These are phyloP conservation scores for Andrena camellia DNA, from an alignment of 2,888 invertebrate species.

Conservation along the genomic window DNA sequence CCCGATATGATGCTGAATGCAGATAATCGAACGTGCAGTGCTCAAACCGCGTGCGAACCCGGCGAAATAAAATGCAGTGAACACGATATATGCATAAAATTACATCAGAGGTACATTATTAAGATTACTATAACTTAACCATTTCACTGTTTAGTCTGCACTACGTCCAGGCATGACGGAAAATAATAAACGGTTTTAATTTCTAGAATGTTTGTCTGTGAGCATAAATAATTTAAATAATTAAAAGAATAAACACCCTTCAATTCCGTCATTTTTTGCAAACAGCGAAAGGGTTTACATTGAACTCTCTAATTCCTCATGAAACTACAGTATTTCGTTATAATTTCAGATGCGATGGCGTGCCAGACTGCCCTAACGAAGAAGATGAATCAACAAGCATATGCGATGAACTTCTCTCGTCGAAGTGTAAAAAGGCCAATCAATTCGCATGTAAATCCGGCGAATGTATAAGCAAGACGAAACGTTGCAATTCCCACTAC, in stretches of 20 bases:
- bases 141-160: neutral
- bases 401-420: conserved; percentile 80
- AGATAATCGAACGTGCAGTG: conserved; percentile 87
- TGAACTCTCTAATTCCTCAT: neutral
- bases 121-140: neutral
- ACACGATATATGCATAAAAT: conserved; percentile 85
- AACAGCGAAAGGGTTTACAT: neutral
- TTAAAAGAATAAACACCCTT: neutral
- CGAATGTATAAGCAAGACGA: conserved; percentile 85
- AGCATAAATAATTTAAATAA: neutral
- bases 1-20: conserved; percentile 87
- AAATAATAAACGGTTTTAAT: neutral
- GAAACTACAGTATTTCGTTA: neutral
- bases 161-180: neutral
- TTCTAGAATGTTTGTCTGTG: neutral
- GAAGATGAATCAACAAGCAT: conserved; percentile 87
- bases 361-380: conserved; percentile 86
- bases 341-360: conserved; percentile 86
- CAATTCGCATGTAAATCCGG: conserved; percentile 87
- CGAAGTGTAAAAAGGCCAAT: conserved; percentile 81
- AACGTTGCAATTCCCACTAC: conserved; percentile 86
- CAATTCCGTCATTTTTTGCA: neutral
- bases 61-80: conserved; percentile 85
- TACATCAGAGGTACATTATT: conserved; percentile 69
- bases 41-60: conserved; percentile 82